phyloP scores from a whole-genome alignment of 2,888 invertebrate species.

The Seladonia tumulorum region DNA sequence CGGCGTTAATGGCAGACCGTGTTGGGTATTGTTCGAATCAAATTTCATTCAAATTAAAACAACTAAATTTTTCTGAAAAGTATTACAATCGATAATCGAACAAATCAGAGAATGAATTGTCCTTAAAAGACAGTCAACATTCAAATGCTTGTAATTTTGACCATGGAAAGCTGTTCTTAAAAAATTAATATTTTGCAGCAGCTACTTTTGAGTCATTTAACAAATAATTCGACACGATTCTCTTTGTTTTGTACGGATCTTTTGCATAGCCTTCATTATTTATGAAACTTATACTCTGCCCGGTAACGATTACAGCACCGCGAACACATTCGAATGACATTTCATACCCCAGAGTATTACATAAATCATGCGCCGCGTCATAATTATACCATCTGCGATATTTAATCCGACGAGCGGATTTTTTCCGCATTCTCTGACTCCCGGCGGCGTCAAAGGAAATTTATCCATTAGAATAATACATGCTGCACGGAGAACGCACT shows the following conservation, averaged over 20 bases:
- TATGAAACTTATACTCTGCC: neutral
- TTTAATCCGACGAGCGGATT: neutral
- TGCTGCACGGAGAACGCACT: neutral
- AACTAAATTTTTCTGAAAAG: too few relatives aligned
- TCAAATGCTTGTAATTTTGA: neutral
- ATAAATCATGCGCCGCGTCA: neutral
- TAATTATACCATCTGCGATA: neutral
- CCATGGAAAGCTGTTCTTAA: neutral
- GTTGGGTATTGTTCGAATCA: neutral
- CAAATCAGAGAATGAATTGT: too few relatives aligned
- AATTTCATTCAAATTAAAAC: neutral
- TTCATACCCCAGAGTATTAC: neutral
- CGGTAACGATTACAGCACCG: neutral
- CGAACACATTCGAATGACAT: neutral
- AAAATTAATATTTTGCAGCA: neutral
- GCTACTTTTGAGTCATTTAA: neutral
- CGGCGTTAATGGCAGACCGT: neutral
- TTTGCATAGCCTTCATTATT: neutral
- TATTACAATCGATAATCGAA: too few relatives aligned
- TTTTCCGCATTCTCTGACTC: too few relatives aligned
- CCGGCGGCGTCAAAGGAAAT: neutral
- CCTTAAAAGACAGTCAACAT: neutral
- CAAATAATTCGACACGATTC: neutral
- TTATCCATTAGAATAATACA: neutral
- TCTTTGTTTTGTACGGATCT: neutral